phyloP scores from a whole-genome alignment of 2,113 vertebrate genomes.

The Astur gentilis region DNA sequence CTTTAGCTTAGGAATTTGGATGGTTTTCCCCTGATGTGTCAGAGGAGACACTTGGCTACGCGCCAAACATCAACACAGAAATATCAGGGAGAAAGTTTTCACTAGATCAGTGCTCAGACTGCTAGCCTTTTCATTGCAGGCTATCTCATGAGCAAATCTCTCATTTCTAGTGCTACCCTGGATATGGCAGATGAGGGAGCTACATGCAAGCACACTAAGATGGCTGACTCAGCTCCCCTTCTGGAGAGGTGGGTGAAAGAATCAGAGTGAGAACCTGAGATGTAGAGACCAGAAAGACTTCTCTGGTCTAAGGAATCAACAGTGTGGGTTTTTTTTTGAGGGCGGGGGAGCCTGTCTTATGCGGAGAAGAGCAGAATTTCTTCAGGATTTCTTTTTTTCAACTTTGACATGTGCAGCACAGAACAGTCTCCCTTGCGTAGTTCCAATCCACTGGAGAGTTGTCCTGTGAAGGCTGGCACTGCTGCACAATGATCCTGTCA shows the following conservation, averaged over 20 bases:
- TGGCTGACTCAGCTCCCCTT: neutral
- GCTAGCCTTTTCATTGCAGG: neutral
- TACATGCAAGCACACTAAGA: neutral
- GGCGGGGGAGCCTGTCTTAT: neutral
- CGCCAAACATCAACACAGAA: neutral
- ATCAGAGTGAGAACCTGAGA: neutral
- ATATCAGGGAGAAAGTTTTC: neutral
- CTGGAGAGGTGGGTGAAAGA: neutral
- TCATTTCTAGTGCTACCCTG: neutral
- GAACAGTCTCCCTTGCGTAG: neutral
- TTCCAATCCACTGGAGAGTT: neutral
- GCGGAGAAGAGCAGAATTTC: neutral
- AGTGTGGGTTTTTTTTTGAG: neutral
- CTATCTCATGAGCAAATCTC: accelerated
- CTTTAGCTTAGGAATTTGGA: neutral
- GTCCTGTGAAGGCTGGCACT: neutral
- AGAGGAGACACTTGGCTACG: neutral
- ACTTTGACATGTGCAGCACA: neutral
- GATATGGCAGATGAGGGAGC: neutral
- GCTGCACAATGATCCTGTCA: neutral
- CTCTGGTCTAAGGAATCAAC: neutral
- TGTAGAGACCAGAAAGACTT: neutral
- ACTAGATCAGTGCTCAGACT: neutral
- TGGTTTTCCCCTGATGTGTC: accelerated
- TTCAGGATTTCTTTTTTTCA: neutral